A percentile compares a stretch with the other conserved stretches of the same genome.
Evolutionary conservation across 2,113 vertebrate genomes (phyloP).

Genomic region (Lasiurus borealis): DNA sequence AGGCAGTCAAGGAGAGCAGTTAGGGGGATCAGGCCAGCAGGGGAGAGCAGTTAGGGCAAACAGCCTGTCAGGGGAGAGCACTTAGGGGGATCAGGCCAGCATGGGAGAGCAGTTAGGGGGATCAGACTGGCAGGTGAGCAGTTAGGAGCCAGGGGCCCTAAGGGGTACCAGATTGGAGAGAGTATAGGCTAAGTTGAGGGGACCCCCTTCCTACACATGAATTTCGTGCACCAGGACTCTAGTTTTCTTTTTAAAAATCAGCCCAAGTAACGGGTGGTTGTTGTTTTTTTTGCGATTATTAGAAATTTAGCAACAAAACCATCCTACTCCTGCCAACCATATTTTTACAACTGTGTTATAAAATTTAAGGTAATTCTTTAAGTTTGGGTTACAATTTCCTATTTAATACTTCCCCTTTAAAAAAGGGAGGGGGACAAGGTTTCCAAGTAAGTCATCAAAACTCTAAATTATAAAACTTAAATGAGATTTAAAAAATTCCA

Average conservation of each 20-base stretch:
- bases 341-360: constrained; percentile 50
- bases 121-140: no score
- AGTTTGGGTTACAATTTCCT: constrained; percentile 7
- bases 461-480: constrained; percentile 41
- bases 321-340: neutral
- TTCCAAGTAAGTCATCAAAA: constrained; percentile 57
- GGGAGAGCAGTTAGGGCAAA: no score
- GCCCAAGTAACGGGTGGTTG: constrained; percentile 37
- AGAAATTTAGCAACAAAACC: constrained; percentile 47
- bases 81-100: no score
- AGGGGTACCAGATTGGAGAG: no score
- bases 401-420: constrained; percentile 25
- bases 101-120: no score
- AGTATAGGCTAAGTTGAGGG: no score
- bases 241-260: neutral
- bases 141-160: no score
- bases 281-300: constrained; percentile 37
- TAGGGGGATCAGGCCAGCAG: no score
- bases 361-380: constrained; percentile 54
- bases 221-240: no score
- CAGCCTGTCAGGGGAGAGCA: no score
- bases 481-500: neutral
- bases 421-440: neutral
- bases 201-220: no score
- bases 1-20: no score